Percentiles rank a stretch among this genome's conserved stretches.
These are phyloP conservation scores for Nothoprocta perdicaria DNA, from an alignment of 2,113 vertebrate genomes.

Conservation along the genomic window DNA sequence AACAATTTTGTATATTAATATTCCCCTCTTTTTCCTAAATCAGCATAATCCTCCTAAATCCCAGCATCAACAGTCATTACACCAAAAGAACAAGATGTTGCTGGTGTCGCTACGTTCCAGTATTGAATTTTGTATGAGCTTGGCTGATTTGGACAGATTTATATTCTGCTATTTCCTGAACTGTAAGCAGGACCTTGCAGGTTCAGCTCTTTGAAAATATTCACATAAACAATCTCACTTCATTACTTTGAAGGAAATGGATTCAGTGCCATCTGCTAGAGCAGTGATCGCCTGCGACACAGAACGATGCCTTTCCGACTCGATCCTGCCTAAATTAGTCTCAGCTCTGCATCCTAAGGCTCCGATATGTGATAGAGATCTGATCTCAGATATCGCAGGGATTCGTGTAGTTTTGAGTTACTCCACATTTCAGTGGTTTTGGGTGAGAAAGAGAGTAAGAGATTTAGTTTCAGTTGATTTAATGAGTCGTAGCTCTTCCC, in stretches of 20 bases:
- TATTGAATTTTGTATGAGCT: conserved; percentile 61
- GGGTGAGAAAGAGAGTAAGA: neutral
- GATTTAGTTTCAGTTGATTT: neutral
- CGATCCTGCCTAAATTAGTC: neutral
- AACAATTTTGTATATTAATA: conserved; percentile 84
- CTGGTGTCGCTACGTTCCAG: conserved; percentile 51
- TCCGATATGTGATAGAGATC: neutral
- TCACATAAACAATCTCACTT: conserved; percentile 69
- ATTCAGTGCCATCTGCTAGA: conserved; percentile 46
- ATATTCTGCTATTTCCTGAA: conserved; percentile 79
- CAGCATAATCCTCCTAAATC: conserved; percentile 77
- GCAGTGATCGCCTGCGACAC: conserved; percentile 3
- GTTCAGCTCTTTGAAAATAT: conserved; percentile 72
- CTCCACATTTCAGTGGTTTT: conserved; percentile 12
- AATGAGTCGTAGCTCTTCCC: neutral
- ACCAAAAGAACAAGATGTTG: conserved; percentile 77
- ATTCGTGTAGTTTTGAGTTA: neutral
- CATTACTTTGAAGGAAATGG: conserved; percentile 65
- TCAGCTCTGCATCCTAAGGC: neutral
- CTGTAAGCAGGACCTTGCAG: conserved; percentile 67
- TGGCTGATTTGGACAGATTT: conserved; percentile 76
- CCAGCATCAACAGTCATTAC: conserved; percentile 79
- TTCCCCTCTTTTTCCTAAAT: conserved; percentile 77
- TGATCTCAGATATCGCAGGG: neutral
- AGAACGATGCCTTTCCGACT: neutral